Conservation (phyloP, 1,140 invertebrate genomes). For the Heliconius melpomene region DNA sequence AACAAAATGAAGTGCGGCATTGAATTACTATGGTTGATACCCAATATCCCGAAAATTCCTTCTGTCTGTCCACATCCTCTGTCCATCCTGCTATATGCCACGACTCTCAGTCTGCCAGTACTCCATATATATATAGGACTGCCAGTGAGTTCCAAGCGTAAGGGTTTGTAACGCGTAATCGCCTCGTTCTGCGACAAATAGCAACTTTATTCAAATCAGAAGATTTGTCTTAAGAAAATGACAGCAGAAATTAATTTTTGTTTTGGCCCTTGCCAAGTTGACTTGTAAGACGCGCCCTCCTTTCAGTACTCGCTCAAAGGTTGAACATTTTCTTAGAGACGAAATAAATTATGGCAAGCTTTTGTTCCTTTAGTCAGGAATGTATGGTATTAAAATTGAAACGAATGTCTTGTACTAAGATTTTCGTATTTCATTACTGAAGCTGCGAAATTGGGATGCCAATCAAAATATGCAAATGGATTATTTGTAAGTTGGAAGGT, state of each 20-base stretch:
- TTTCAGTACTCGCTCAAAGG: not conserved
- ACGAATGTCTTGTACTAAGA: not conserved
- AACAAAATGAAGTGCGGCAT: too few species aligned
- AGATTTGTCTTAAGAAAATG: slow-evolving; percentile 48
- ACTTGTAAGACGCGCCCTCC: not conserved
- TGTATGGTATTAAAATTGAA: slow-evolving; percentile 13
- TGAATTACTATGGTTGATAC: too few species aligned
- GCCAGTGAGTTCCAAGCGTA: not conserved
- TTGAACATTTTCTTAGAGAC: slow-evolving; percentile 19
- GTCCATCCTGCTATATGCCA: not conserved
- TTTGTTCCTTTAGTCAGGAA: not conserved
- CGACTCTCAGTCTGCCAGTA: too few species aligned
- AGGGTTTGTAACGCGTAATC: slow-evolving; percentile 25
- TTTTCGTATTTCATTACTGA: not conserved
- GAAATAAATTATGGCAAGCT: slow-evolving; percentile 9
- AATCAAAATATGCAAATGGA: not conserved
- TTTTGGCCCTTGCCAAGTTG: slow-evolving; percentile 27
- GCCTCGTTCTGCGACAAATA: slow-evolving; percentile 39
- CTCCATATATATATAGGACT: not conserved
- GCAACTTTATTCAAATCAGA: slow-evolving; percentile 50
- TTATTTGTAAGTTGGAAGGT: too few species aligned
- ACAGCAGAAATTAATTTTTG: slow-evolving; percentile 51
- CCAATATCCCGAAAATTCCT: too few species aligned
- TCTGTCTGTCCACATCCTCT: too few species aligned
- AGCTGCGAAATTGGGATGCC: not conserved